Evolutionary conservation across 2,797 vertebrate species (phyloP).

Genomic region (Notamacropus eugenii): DNA sequence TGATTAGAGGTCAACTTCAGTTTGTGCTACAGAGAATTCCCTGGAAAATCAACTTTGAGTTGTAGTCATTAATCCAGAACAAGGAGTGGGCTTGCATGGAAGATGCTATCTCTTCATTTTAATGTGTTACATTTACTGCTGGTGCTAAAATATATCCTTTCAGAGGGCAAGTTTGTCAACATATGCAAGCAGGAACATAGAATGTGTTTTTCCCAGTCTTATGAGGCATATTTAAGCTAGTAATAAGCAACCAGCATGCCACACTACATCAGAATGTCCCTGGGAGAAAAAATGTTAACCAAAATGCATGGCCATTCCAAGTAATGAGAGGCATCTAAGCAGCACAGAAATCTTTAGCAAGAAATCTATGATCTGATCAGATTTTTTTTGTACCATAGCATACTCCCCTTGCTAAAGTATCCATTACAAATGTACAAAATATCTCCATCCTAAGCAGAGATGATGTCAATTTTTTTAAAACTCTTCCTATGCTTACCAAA

Average conservation of each 20-base stretch:
- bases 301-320: conserved; percentile 21
- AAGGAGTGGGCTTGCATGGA: conserved; percentile 60
- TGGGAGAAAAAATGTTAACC: conserved; percentile 48
- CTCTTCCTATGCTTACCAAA: neutral
- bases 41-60: conserved; percentile 60
- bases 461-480: neutral
- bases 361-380: neutral
- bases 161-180: conserved; percentile 59
- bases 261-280: conserved; percentile 39
- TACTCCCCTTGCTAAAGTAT: neutral
- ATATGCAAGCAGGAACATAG: conserved; percentile 64
- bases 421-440: neutral
- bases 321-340: conserved; percentile 46
- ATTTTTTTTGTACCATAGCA: neutral
- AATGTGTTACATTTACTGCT: conserved; percentile 57
- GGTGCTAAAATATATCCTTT: conserved; percentile 47
- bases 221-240: conserved; percentile 40
- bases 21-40: conserved; percentile 54
- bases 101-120: conserved; percentile 64
- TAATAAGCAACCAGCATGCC: conserved; percentile 55
- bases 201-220: conserved; percentile 63
- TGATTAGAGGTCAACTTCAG: conserved; percentile 64
- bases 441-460: neutral
- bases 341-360: conserved; percentile 23
- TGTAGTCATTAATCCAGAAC: conserved; percentile 48